Evolutionary conservation across 2,888 invertebrate species (phyloP).

Genomic region (Macaria liturata): DNA sequence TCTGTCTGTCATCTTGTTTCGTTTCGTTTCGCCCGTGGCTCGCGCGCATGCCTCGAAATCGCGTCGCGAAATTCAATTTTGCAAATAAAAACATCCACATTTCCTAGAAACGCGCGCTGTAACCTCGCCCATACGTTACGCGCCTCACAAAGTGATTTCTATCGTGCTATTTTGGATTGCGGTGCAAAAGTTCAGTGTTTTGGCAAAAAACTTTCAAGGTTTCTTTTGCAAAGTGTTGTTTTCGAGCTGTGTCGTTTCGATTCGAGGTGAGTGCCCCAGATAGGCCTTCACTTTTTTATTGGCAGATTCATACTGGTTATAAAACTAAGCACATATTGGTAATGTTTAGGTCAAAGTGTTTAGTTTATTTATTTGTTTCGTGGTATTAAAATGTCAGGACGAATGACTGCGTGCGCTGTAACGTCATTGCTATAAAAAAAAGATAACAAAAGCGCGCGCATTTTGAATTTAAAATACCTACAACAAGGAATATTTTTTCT

Average conservation of each 20-base stretch:
- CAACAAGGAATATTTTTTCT: too few relatives aligned
- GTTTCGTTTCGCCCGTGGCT: not conserved
- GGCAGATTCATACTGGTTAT: conserved; percentile 3
- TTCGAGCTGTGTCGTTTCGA: conserved; percentile 2
- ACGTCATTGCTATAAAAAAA: conserved; percentile 2
- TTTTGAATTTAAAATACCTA: not conserved
- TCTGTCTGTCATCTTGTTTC: too few relatives aligned
- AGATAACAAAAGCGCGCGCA: not conserved
- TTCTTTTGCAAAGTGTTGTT: conserved; percentile 19
- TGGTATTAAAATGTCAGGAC: too few relatives aligned
- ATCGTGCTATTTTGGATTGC: conserved; percentile 28
- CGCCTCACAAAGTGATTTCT: conserved; percentile 14
- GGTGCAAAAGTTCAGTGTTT: conserved; percentile 22
- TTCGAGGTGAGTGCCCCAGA: conserved; percentile 30
- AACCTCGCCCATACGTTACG: conserved; percentile 10
- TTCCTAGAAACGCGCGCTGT: conserved; percentile 14
- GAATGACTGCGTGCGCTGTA: too few relatives aligned
- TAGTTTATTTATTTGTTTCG: too few relatives aligned
- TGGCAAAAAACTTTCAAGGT: conserved; percentile 25
- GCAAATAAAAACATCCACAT: conserved; percentile 13
- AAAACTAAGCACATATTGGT: too few relatives aligned
- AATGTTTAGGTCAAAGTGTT: too few relatives aligned
- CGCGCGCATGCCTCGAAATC: not conserved
- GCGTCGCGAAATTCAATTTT: conserved; percentile 12
- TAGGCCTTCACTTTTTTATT: conserved; percentile 24